A percentile compares a stretch with the other conserved stretches of the same genome.
Evolutionary conservation across 1,140 invertebrate genomes (phyloP).

Genomic region (Idris sp.): DNA sequence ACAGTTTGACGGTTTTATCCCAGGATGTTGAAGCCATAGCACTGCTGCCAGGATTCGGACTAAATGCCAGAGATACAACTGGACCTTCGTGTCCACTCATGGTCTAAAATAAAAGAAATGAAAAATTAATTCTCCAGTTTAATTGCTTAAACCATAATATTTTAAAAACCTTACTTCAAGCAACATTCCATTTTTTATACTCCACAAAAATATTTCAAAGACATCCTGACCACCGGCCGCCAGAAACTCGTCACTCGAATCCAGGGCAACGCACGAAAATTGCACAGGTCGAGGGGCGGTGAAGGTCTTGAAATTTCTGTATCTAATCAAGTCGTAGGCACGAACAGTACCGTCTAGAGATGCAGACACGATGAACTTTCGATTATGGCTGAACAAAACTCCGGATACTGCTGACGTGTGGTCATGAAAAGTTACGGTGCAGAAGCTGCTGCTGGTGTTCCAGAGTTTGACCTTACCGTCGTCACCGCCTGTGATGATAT

Average conservation of each 20-base stretch:
- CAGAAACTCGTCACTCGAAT: constrained; percentile 93
- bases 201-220: constrained; percentile 98
- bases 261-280: constrained; percentile 94
- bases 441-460: constrained; percentile 94
- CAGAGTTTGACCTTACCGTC: constrained; percentile 98
- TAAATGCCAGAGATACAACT: constrained; percentile 90
- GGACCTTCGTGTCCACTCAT: constrained; percentile 95
- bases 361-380: constrained; percentile 93
- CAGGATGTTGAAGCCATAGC: constrained; percentile 92
- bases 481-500: constrained; percentile 94
- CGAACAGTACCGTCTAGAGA: constrained; percentile 97
- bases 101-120: constrained; percentile 78
- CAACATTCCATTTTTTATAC: constrained; percentile 92
- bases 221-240: constrained; percentile 95
- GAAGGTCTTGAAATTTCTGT: constrained; percentile 97
- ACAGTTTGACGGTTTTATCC: constrained; percentile 95
- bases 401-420: constrained; percentile 90
- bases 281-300: constrained; percentile 93
- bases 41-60: constrained; percentile 84
- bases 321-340: constrained; percentile 95
- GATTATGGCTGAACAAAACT: constrained; percentile 91
- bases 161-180: constrained; percentile 84
- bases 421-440: constrained; percentile 95
- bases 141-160: neutral
- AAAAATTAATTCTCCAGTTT: too few species aligned